Percentiles rank a stretch among this genome's conserved stretches.
These are phyloP conservation scores for Donacobius atricapilla DNA, from an alignment of 2,113 vertebrate genomes.

Conservation along the genomic window DNA sequence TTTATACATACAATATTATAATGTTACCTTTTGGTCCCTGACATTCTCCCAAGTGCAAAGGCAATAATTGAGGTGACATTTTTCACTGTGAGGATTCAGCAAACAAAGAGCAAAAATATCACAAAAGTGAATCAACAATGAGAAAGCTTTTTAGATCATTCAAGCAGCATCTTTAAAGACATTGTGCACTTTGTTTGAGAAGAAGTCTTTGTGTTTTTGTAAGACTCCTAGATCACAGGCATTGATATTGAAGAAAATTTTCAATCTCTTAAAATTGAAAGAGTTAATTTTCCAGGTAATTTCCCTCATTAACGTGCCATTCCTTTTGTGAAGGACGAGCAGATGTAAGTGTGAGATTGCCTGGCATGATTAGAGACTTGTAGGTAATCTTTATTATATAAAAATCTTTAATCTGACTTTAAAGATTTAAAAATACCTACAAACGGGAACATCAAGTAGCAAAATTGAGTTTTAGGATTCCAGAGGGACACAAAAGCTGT, in stretches of 20 bases:
- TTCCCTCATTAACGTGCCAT: not conserved
- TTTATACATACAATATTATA: not conserved
- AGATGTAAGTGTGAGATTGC: not conserved
- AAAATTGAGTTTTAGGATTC: not conserved
- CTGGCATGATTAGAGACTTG: not conserved
- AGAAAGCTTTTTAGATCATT: not conserved
- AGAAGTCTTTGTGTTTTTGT: not conserved
- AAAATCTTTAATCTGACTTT: not conserved
- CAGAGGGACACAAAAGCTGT: not conserved
- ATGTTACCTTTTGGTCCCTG: not conserved
- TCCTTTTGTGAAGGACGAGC: not conserved
- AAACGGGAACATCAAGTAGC: not conserved
- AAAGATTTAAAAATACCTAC: not conserved
- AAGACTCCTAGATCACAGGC: not conserved
- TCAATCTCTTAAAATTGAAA: not conserved
- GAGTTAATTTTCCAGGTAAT: not conserved
- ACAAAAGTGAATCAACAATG: not conserved
- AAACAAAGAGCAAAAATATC: constrained; percentile 3
- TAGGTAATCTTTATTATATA: not conserved
- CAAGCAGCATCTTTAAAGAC: not conserved
- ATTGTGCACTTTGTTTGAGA: not conserved
- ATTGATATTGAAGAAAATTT: not conserved
- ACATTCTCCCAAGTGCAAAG: not conserved
- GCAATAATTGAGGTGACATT: not conserved
- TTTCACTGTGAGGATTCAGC: not conserved